These are phyloP conservation scores for Microcebus griseorufus DNA, from an alignment of 2,113 vertebrate genomes.

Conservation along the genomic window DNA sequence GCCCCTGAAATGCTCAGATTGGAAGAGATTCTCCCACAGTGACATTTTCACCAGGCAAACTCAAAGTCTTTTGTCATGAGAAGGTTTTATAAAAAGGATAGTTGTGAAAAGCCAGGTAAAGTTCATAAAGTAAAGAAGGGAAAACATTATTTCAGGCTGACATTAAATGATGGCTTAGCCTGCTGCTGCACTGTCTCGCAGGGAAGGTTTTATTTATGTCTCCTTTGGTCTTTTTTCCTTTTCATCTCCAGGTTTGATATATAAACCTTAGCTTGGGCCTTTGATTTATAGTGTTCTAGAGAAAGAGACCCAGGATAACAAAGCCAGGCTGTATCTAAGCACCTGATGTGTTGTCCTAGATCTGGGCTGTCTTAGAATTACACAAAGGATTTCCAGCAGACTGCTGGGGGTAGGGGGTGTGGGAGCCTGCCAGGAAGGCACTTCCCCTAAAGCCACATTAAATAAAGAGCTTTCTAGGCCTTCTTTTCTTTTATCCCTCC, in stretches of 20 bases:
- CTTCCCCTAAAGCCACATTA: not conserved
- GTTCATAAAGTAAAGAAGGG: not conserved
- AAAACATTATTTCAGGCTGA: not conserved
- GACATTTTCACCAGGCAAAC: not conserved
- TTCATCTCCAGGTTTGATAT: conserved; percentile 40
- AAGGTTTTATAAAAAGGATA: conserved; percentile 14
- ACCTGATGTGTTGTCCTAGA: not conserved
- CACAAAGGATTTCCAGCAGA: not conserved
- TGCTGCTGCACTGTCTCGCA: not conserved
- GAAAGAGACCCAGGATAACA: conserved; percentile 8
- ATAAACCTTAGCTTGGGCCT: not conserved
- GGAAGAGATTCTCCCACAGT: conserved; percentile 3
- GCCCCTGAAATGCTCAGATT: not conserved
- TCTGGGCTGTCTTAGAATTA: not conserved
- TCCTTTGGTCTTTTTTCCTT: not conserved
- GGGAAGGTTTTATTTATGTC: conserved; percentile 10
- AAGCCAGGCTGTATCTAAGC: not conserved
- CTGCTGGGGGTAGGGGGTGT: not conserved
- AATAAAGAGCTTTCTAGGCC: not conserved
- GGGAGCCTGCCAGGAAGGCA: not conserved
- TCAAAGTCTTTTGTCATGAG: not conserved
- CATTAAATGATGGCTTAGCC: not conserved
- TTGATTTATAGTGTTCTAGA: conserved; percentile 51
- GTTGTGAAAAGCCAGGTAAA: conserved; percentile 13
- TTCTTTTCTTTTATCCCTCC: too few relatives aligned